Evolutionary conservation across 2,113 vertebrate species (phyloP), one percentile per base, ranked within the genome.

Genomic region (Mesoclemmys tuberculata): DNA sequence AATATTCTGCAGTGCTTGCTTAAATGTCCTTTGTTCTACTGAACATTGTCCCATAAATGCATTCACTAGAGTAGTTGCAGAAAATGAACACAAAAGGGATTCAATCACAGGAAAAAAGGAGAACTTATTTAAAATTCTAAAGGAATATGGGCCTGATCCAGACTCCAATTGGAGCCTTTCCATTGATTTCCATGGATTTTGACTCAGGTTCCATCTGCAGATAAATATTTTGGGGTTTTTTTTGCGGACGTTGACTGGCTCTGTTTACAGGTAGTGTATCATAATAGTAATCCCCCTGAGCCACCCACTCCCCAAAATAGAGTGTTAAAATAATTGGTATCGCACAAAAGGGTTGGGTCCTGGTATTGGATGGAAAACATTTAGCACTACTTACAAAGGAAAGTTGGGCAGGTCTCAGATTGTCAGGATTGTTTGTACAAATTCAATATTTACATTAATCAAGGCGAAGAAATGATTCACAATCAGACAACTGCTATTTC

Each of bases 381-480:
- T 84, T 93, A 89, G 46, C 75, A 71, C 52, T 93, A 61, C 58
- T 93, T 95, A 92, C 81, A 94, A 41, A 90, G 94, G 96, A 94
- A 93, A 96, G 90, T 75, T 90, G 83, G 95, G 94, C 95, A 96
- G 97, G 96, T 77, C 96, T 97, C 94, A 93, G 90, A 95, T 91
- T 97, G 96, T 88, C 94, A 93, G 80, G 82, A 90, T 87, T 97
- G 24, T 88, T 94, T 97, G 95, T 90, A 90, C 93, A 97, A 96
- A 89, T 83, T 92, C 82, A 90, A 61, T 97, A 92, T 95, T 95
- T 84, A 54, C 91, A 93, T 93, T 93, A 98, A 94, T 94, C 89
- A 94, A 96, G 82, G 86, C 95, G 91, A 94, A 90, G 95, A 94
- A 96, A 95, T 97, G 96, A 97, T 97, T 97, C 94, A 95, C 55